Percentiles rank a stretch among this genome's conserved stretches.
Evolutionary conservation across 2,888 invertebrate species (phyloP).

Genomic region (Macrosoma leucophasiata): DNA sequence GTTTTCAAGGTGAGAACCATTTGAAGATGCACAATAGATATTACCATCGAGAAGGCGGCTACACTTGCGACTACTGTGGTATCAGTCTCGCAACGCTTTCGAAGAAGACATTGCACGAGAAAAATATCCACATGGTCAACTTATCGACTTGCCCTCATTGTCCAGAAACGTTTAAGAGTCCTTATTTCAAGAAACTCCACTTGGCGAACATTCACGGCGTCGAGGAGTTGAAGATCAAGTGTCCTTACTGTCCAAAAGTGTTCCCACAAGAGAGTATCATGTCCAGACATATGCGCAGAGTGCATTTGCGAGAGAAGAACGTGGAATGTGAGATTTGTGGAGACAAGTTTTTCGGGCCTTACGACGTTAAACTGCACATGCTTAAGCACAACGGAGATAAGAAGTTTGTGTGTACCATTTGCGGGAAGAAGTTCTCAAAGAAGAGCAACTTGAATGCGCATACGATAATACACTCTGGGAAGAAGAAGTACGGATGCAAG

Average conservation of each 20-base stretch:
- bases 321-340: constrained; percentile 64
- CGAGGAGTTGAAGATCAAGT: constrained; percentile 63
- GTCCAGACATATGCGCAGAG: constrained; percentile 76
- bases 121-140: constrained; percentile 58
- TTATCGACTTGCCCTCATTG: constrained; percentile 57
- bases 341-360: constrained; percentile 59
- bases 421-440: constrained; percentile 76
- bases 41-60: constrained; percentile 62
- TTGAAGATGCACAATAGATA: constrained; percentile 66
- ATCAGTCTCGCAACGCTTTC: constrained; percentile 61
- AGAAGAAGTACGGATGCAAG: constrained; percentile 65
- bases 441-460: constrained; percentile 77
- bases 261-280: constrained; percentile 74
- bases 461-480: constrained; percentile 72
- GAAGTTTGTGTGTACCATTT: constrained; percentile 74
- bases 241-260: constrained; percentile 64
- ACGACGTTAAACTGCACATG: constrained; percentile 68
- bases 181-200: constrained; percentile 60
- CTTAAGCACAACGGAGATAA: constrained; percentile 72
- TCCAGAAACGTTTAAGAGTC: constrained; percentile 62
- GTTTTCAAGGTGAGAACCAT: constrained; percentile 67
- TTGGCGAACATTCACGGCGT: constrained; percentile 60
- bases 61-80: constrained; percentile 63
- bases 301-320: constrained; percentile 69
- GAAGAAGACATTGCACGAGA: constrained; percentile 62